Evolutionary conservation across 2,113 vertebrate genomes (phyloP).

Genomic region (Thalassoma bifasciatum): DNA sequence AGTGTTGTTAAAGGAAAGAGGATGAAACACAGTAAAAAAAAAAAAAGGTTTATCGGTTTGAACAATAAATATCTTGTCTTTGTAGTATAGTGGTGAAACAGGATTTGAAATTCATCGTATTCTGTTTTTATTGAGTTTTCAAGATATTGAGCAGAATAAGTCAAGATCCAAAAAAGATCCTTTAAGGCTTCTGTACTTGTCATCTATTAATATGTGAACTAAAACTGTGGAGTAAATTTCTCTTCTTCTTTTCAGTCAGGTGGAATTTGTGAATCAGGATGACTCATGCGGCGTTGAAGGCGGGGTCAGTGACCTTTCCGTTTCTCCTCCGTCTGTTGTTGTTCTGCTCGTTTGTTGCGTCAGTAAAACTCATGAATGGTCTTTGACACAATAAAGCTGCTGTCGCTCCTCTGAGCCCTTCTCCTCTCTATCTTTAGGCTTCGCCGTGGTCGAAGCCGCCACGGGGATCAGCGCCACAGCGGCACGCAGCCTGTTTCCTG

Average conservation of each 20-base stretch:
- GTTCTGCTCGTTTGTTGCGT: background rate
- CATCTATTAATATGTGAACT: background rate
- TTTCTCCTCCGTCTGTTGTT: background rate
- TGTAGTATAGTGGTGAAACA: no score
- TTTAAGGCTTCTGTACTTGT: background rate
- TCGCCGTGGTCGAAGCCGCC: background rate
- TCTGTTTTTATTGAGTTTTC: no score
- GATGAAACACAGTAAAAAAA: no score
- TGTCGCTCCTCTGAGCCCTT: background rate
- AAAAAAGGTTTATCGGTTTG: no score
- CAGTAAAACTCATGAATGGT: background rate
- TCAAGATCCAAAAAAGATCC: background rate
- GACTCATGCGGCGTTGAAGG: no score
- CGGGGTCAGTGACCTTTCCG: no score
- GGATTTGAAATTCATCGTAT: no score
- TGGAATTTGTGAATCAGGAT: background rate
- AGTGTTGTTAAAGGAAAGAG: no score
- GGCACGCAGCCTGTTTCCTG: constrained; percentile 53
- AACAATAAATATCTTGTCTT: no score
- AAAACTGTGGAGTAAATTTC: background rate
- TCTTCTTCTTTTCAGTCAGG: background rate
- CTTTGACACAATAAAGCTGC: background rate
- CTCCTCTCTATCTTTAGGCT: constrained; percentile 26
- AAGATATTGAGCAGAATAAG: no score
- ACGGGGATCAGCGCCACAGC: constrained; percentile 28